A percentile compares a stretch with the other conserved stretches of the same genome.
Evolutionary conservation across 2,113 vertebrate species (phyloP).

Genomic region (Tyrannus savana): DNA sequence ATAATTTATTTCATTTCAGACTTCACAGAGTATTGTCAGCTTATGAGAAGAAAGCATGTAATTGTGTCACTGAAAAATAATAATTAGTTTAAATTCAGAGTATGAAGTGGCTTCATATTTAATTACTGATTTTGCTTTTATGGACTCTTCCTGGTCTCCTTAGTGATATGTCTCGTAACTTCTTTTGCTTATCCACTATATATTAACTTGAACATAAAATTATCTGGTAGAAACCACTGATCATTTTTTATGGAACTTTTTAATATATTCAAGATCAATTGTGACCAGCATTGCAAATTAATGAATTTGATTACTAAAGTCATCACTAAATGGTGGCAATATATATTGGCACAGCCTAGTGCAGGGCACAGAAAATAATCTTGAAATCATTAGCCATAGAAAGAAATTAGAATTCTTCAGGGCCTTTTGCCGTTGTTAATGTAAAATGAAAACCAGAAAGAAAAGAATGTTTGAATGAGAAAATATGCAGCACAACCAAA

Average conservation of each 20-base stretch:
- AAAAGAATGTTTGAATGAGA: neutral
- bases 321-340: neutral
- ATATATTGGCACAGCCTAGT: neutral
- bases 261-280: neutral
- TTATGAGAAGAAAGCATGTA: neutral
- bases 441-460: neutral
- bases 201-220: neutral
- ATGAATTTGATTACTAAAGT: neutral
- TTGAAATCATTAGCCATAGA: neutral
- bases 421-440: neutral
- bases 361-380: neutral
- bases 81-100: neutral
- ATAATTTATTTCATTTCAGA: conserved; percentile 3
- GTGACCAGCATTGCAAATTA: neutral
- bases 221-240: neutral
- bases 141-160: neutral
- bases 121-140: neutral
- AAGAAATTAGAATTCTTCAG: neutral
- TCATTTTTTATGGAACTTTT: neutral
- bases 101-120: neutral
- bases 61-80: neutral
- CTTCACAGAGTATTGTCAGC: neutral
- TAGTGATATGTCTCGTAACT: neutral
- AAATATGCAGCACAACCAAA: neutral
- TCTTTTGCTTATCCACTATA: neutral